Evolutionary conservation across 2,797 vertebrate genomes (phyloP).

Genomic region (Manis javanica): DNA sequence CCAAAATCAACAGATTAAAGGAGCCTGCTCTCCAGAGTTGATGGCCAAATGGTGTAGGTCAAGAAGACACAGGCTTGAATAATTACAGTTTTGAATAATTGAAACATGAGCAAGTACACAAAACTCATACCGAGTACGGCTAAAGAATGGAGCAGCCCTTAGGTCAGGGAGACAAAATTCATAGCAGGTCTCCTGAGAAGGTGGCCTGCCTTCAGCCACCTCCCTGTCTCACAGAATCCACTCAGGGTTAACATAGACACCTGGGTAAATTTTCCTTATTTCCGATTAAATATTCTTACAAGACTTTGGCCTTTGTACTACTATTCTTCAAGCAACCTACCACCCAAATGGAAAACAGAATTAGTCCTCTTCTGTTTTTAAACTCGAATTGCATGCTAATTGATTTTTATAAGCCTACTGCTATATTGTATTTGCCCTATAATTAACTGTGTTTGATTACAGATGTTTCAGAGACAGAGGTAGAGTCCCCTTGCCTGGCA

Average conservation of each 20-base stretch:
- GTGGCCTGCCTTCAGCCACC: not conserved
- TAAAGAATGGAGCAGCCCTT: not conserved
- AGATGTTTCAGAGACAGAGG: slow-evolving; percentile 79
- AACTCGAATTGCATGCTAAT: slow-evolving; percentile 82
- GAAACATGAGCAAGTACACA: not conserved
- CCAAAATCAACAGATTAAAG: slow-evolving; percentile 43
- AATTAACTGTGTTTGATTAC: slow-evolving; percentile 85
- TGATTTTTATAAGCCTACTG: slow-evolving; percentile 77
- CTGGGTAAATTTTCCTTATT: not conserved
- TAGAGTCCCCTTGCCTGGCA: not conserved
- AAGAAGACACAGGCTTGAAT: not conserved
- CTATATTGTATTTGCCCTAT: slow-evolving; percentile 81
- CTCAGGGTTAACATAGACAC: not conserved
- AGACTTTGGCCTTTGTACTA: not conserved
- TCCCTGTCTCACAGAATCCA: not conserved
- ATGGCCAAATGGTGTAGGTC: not conserved
- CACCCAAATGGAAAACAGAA: slow-evolving; percentile 75
- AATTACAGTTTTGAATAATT: not conserved
- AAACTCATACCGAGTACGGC: not conserved
- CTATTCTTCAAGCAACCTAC: not conserved
- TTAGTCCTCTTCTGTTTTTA: slow-evolving; percentile 82
- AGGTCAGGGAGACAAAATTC: not conserved
- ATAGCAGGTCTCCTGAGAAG: not conserved
- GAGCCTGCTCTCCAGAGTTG: not conserved
- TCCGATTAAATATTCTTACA: slow-evolving; percentile 29